A percentile compares a stretch with the other conserved stretches of the same genome.
These are phyloP conservation scores for Eonycteris spelaea DNA, from an alignment of 2,113 vertebrate species.

Conservation along the genomic window DNA sequence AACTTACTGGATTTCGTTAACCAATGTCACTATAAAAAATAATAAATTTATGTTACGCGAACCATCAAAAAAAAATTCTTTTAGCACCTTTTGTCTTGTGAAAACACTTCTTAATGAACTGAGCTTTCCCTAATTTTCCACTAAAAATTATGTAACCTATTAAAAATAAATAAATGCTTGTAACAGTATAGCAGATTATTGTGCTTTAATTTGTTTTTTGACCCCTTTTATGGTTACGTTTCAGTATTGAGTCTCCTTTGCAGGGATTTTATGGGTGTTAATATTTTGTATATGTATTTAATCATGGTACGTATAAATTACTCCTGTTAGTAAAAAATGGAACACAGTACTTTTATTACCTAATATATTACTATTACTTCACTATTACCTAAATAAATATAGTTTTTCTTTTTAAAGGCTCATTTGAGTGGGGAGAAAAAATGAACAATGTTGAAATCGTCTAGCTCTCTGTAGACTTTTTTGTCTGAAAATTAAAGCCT, in stretches of 20 bases:
- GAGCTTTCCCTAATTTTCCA: slow-evolving; percentile 1
- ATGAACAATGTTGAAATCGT: not conserved
- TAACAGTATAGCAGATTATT: not conserved
- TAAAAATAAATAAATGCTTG: slow-evolving; percentile 57
- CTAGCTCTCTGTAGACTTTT: not conserved
- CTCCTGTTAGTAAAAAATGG: not conserved
- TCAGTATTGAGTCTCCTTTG: not conserved
- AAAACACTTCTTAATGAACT: not conserved
- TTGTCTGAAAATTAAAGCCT: slow-evolving; percentile 13
- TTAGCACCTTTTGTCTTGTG: not conserved
- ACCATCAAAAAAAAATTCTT: not conserved
- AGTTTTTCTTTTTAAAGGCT: not conserved
- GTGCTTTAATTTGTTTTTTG: slow-evolving; percentile 15
- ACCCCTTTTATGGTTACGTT: not conserved
- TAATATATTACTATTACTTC: not conserved
- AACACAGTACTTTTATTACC: not conserved
- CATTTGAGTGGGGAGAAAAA: rapidly evolving
- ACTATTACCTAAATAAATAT: not conserved
- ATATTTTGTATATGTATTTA: not conserved
- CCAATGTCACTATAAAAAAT: no score
- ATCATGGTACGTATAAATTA: slow-evolving; percentile 9
- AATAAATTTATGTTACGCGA: no score
- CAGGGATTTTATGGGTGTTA: not conserved
- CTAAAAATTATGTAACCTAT: slow-evolving; percentile 33
- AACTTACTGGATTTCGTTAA: no score